Evolutionary conservation across 1,140 invertebrate genomes (phyloP).

Genomic region (Drosophila parabipectinata): DNA sequence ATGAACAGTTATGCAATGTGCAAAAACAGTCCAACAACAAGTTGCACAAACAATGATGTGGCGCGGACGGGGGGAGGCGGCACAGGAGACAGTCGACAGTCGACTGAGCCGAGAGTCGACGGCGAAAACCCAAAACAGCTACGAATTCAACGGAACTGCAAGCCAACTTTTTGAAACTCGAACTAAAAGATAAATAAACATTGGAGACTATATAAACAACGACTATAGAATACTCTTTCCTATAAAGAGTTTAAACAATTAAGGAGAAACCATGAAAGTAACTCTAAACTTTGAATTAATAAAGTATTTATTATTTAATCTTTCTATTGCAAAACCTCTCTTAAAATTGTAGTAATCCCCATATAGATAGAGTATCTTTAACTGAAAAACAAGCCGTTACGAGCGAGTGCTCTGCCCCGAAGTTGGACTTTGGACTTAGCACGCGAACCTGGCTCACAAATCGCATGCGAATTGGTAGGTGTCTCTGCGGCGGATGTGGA

Average conservation of each 20-base stretch:
- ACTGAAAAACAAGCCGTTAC: conserved; percentile 28
- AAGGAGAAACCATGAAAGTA: too few species aligned
- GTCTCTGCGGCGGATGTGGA: conserved; percentile 21
- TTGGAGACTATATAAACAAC: background rate
- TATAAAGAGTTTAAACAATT: too few species aligned
- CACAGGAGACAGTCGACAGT: conserved; percentile 6
- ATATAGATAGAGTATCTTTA: conserved; percentile 1
- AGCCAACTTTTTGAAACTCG: conserved; percentile 49
- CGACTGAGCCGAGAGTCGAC: background rate
- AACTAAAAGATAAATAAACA: conserved; percentile 42
- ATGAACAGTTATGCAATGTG: conserved; percentile 81
- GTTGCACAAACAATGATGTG: conserved; percentile 16
- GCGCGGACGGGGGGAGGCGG: background rate
- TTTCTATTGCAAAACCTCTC: background rate
- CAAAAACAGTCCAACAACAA: conserved; percentile 58
- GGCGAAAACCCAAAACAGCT: conserved; percentile 3
- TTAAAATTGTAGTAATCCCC: background rate
- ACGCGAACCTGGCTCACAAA: conserved; percentile 53
- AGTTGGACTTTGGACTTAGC: conserved; percentile 53
- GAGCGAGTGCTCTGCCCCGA: conserved; percentile 48
- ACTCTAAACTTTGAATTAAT: background rate
- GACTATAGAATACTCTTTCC: background rate
- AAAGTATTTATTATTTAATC: too few species aligned
- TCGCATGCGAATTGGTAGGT: background rate
- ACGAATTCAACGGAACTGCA: conserved; percentile 33